Conservation (phyloP, 2,888 invertebrate species). For the Leptarthrus brevirostris region DNA sequence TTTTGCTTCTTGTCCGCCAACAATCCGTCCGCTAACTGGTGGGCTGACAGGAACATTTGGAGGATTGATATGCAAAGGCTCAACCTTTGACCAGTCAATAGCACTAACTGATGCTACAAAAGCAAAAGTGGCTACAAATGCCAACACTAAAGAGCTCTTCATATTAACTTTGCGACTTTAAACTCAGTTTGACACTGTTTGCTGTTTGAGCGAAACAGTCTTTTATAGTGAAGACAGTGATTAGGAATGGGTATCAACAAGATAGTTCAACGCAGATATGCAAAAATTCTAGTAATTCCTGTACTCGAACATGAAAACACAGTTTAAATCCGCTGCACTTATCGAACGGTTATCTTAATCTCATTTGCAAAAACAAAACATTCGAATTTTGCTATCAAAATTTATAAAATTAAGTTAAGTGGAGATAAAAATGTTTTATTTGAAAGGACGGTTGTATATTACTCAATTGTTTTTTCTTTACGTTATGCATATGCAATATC, state of each 20-base stretch:
- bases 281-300: not conserved
- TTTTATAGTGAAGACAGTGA: not conserved
- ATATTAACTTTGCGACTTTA: constrained; percentile 2
- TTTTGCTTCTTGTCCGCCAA: constrained; percentile 63
- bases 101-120: constrained; percentile 4
- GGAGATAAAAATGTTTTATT: too few species aligned
- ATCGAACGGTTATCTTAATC: constrained; percentile 17
- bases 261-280: constrained; percentile 1
- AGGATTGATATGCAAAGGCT: constrained; percentile 54
- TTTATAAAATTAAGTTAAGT: too few species aligned
- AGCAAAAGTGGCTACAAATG: not conserved
- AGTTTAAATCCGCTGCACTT: not conserved
- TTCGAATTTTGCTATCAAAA: not conserved
- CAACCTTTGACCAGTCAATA: constrained; percentile 32
- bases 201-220: not conserved
- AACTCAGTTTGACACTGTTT: not conserved
- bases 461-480: too few species aligned
- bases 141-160: constrained; percentile 10
- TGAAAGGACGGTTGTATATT: too few species aligned
- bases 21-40: constrained; percentile 60
- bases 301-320: not conserved
- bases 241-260: not conserved
- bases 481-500: too few species aligned
- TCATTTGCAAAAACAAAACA: constrained; percentile 8
- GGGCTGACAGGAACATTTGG: constrained; percentile 8